phyloP scores from a whole-genome alignment of 2,888 invertebrate genomes.

The Tromatobia lineatoria region DNA sequence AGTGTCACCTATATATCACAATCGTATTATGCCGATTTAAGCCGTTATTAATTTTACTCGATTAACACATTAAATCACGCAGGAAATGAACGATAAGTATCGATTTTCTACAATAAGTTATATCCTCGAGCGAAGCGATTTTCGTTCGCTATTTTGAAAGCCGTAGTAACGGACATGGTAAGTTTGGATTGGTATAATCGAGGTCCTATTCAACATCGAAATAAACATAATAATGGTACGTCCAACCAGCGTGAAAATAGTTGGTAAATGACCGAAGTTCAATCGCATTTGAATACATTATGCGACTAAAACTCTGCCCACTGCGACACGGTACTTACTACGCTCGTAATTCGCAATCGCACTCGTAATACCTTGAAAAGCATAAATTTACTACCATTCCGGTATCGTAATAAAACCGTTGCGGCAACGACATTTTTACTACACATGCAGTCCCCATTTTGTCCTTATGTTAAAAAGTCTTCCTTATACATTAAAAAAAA shows the following conservation, averaged over 20 bases:
- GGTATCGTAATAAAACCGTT: not conserved
- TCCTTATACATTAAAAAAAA: not conserved
- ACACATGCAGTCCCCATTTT: not conserved
- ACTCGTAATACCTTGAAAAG: conserved; percentile 5
- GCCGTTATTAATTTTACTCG: not conserved
- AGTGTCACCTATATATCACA: not conserved
- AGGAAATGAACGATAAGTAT: not conserved
- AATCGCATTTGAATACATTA: conserved; percentile 32
- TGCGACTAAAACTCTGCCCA: not conserved
- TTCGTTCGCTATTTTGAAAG: not conserved
- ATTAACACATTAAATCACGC: not conserved
- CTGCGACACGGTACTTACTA: conserved; percentile 7
- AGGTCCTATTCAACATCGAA: not conserved
- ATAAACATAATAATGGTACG: not conserved
- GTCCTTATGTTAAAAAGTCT: not conserved
- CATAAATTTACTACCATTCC: not conserved
- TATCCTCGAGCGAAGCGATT: not conserved
- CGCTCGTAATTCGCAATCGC: conserved; percentile 18
- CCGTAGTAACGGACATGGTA: not conserved
- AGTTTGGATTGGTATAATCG: not conserved
- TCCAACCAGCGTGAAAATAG: not conserved
- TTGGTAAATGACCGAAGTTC: conserved; percentile 26
- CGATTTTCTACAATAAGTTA: not conserved
- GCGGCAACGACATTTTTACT: not conserved
- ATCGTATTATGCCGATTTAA: not conserved